Evolutionary conservation across 2,797 vertebrate genomes (phyloP), one percentile per base, ranked within the genome.

Genomic region (Danio albolineatus): DNA sequence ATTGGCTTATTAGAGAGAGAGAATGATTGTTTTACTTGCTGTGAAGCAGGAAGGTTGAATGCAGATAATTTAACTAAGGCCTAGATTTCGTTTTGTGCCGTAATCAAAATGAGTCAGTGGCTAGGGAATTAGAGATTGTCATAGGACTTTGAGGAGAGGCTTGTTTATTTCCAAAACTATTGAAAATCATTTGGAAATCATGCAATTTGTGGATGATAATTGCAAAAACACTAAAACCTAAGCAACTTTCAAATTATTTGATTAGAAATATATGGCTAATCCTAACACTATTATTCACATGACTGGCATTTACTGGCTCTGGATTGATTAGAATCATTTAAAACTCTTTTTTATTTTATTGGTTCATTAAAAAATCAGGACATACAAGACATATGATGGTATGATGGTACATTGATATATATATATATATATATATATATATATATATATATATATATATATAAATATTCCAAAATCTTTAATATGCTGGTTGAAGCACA

Each of bases 1-100:
- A 80, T 71, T 83, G 81, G 84, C 73, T 74, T 65, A 82, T 71
- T 74, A 54, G 41, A 62, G 41, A 56, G 69, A 49, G 36, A 67
- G 61, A 83, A 19, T 21, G 54, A 59, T n/a, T 57, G 41, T 49
- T 43, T 59, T 67, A 21, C 61, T 48, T 38, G 53, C 51, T 56
- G 39, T 65, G 41, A 76, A 56, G 54, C 13, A 36, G 39, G 39
- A 76, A 44, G 64, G 70, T 61, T 60, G 57, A 78, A 28, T 36
- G 36, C 44, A 53, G 54, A 70, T 61, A 44, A 69, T 72, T 73
- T 57, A 54, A 51, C 61, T 69, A 46, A 73, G 38, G 39, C 48
- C 51, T 49, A 16, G 19, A 13, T 66, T 64, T 65, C 46, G 43
- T 65, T 39, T 13, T 61, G 74, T 76, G 64, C 44, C 17, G 59